Base-by-base conservation (phyloP, 2,113 vertebrate species). In the Oncorhynchus clarkii region DNA sequence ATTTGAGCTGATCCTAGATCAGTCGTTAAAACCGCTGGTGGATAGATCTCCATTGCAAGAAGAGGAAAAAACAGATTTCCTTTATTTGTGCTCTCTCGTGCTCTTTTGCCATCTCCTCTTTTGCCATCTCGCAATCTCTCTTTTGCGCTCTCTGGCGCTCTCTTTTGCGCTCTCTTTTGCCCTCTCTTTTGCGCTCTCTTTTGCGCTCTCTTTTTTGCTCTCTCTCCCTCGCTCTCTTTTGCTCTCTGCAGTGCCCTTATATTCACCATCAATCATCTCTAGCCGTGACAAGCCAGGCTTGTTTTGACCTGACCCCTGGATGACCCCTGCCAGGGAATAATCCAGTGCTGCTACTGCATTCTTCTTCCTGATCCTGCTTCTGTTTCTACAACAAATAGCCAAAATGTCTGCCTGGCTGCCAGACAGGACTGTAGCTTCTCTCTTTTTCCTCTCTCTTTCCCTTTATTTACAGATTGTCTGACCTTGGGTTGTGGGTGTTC, bases 401-500 rank as follows among this genome's bases (percentile, higher is more conserved):
- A 59, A 54, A 8, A 69, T 71, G 66, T 5, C 48, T n/a, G 26
- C 51, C 27, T 69, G 68, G 5, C 48, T n/a, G 31, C 51, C 24
- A 71, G 54, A 67, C 3, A 29, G 39, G 49, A 59, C 20, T 66
- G 57, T 60, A 72, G 67, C 57, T 57, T 51, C 74, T 70, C 39
- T 20, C 26, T 16, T 7, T 67, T 48, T 39, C 1, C 31, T n/a
- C 5, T 57, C 31, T 27, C 5, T 57, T 24, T 24, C 27, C 2
- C 45, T 71, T n/a, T 51, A 24, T 51, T 49, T 24, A 39, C 4
- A 60, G 49, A 77, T 76, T 71, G 27, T 72, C 64, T 85, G 77
- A 86, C 83, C 81, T 84, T 85, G 34, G 11, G 9, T 45, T 45
- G 39, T 45, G 39, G 8, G 39, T 45, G 39, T 45, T 45, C 9